A percentile compares a stretch with the other conserved stretches of the same genome.
Conservation (phyloP, 1,140 invertebrate genomes). For the Melipona quadrifasciata region DNA sequence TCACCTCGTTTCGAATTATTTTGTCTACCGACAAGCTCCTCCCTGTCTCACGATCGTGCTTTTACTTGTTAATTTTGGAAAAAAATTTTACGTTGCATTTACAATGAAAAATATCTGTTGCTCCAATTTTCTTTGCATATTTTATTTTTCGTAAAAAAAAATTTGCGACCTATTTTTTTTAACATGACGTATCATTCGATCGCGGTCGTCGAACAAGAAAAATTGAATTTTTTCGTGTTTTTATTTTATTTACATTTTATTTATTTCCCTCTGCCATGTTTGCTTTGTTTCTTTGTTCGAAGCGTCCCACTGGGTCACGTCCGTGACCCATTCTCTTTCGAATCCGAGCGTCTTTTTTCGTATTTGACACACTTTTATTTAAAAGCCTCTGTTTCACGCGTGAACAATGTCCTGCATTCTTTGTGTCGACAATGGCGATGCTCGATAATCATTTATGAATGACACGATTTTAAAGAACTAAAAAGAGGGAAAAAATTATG, state of each 20-base stretch:
- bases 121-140: not conserved
- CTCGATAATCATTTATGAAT: not conserved
- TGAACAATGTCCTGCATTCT: constrained; percentile 47
- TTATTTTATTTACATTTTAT: not conserved
- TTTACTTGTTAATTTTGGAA: not conserved
- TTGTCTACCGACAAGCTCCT: not conserved
- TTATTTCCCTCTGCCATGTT: not conserved
- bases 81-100: not conserved
- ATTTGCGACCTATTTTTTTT: not conserved
- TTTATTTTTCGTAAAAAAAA: not conserved
- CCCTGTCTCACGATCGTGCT: not conserved
- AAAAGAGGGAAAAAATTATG: not conserved
- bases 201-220: not conserved
- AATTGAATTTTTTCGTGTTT: not conserved
- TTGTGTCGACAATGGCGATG: constrained; percentile 24
- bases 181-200: not conserved
- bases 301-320: not conserved
- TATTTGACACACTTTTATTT: constrained; percentile 50
- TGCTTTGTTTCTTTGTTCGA: not conserved
- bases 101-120: not conserved
- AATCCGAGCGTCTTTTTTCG: constrained; percentile 33
- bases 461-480: not conserved
- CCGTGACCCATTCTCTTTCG: constrained; percentile 39
- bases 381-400: constrained; percentile 61
- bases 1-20: not conserved